Conservation (phyloP, 2,797 vertebrate species). For the Pelochelys cantorii region DNA sequence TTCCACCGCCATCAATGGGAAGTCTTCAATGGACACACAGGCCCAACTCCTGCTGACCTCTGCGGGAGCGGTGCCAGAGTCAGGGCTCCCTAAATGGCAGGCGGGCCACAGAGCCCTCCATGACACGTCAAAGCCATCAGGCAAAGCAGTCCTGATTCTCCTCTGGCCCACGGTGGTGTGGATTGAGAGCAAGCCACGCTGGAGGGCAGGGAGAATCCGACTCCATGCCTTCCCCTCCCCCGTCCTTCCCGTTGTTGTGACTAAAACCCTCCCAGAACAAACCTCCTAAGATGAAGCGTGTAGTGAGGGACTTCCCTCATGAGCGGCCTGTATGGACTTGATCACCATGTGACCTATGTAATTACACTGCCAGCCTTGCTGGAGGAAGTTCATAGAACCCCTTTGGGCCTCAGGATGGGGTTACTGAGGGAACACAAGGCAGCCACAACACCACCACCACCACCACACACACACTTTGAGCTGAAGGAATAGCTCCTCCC, state of each 20-base stretch:
- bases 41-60: not conserved
- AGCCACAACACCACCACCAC: not conserved
- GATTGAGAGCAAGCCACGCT: not conserved
- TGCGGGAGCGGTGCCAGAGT: not conserved
- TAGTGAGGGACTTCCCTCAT: not conserved
- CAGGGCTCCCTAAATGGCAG: not conserved
- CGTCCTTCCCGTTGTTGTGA: not conserved
- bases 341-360: not conserved
- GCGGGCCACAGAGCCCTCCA: not conserved
- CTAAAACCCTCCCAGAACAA: not conserved
- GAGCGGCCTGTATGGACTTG: not conserved
- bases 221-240: not conserved
- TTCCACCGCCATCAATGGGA: not conserved
- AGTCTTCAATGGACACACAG: not conserved
- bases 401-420: not conserved
- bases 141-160: not conserved
- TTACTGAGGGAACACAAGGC: not conserved
- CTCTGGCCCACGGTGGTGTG: not conserved
- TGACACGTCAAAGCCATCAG: too few relatives aligned
- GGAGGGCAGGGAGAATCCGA: fast-evolving
- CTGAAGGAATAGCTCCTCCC: not conserved
- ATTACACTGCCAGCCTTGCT: not conserved
- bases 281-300: not conserved
- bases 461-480: not conserved
- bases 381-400: not conserved